Conservation (phyloP, 1,140 invertebrate genomes). For the Aleiodes sp. region DNA sequence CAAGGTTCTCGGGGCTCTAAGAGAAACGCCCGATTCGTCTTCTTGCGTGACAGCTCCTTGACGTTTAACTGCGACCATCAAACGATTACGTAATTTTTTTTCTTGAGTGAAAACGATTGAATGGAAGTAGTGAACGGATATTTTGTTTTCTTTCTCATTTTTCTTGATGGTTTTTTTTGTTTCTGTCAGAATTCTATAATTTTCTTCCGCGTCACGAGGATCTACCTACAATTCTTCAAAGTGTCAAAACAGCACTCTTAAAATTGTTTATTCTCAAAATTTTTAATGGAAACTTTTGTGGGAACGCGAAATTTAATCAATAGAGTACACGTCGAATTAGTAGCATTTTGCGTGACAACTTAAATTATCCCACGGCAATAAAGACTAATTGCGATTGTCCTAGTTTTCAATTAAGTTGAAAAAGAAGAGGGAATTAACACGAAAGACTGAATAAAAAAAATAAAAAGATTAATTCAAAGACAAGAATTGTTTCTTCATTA, state of each 20-base stretch:
- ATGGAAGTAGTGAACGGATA: background rate
- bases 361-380: background rate
- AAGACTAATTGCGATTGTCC: background rate
- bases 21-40: background rate
- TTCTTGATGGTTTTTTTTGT: background rate
- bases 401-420: background rate
- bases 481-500: no score
- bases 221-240: background rate
- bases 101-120: background rate
- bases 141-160: background rate
- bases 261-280: no score
- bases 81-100: background rate
- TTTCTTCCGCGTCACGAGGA: background rate
- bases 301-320: no score
- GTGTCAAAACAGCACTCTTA: background rate
- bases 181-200: background rate
- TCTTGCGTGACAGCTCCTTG: conserved; percentile 8
- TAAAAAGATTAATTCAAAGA: no score
- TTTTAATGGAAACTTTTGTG: no score
- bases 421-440: no score
- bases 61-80: conserved; percentile 2
- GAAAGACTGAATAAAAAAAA: background rate
- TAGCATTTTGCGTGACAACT: no score
- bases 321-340: no score
- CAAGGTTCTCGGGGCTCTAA: background rate